Evolutionary conservation across 2,113 vertebrate genomes (phyloP), one percentile per base, ranked within the genome.

Genomic region (Pluvianellus socialis): DNA sequence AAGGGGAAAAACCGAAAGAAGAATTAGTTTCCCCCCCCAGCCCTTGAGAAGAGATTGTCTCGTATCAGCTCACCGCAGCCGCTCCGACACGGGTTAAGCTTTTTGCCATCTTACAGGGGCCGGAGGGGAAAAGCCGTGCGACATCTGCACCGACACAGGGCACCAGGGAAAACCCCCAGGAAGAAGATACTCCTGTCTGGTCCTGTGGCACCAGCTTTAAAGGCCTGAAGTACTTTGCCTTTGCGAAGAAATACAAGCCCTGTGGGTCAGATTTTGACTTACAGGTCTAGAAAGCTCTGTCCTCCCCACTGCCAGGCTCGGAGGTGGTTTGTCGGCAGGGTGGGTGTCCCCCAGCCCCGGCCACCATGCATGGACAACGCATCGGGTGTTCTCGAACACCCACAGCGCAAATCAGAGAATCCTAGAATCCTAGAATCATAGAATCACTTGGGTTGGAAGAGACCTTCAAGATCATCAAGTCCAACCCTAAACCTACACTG

Each of bases 341-440:
- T 30, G 10, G 4, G 50, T 18, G 40, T 33, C 38, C 58, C 0
- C 0, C 65, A 44, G 76, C 23, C 65, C n/a, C 0, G 0, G 3
- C 35, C n/a, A 23, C 35, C 28, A 3, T 2, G 1, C 9, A 0
- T 5, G 50, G 47, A 11, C 49, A 15, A 23, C 2, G 6, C 11
- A 1, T 16, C 0, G 0, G 52, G 8, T 52, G 61, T 32, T 61
- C 12, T 8, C 44, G 5, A 28, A 27, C 28, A 9, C 1, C 20
- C n/a, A 47, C 5, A 33, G 18, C 19, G 53, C 38, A 28, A 45
- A 62, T 38, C 38, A 38, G 7, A 38, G 38, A 38, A 38, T 38
- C 38, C 7, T 9, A 38, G 38, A 38, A 38, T 38, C 38, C n/a
- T 38, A 38, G 38, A 38, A 38, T 38, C 38, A 38, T 9, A 38